Conservation (phyloP, 2,888 invertebrate genomes). For the Malthinus seriepunctatus region DNA sequence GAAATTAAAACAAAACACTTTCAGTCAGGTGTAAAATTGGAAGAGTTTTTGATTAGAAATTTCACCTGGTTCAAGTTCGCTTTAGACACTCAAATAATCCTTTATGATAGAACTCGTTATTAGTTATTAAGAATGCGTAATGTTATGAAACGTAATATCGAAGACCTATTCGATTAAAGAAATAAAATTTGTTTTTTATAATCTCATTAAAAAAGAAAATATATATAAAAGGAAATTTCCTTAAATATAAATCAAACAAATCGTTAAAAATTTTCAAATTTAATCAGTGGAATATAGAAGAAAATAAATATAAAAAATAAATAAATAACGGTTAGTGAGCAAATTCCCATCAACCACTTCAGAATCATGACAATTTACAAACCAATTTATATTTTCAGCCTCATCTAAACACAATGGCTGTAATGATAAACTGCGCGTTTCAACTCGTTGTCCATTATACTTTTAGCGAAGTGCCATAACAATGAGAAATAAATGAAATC, state of each 20-base stretch:
- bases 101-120: no score
- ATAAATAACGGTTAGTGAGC: slow-evolving; percentile 9
- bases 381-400: slow-evolving; percentile 46
- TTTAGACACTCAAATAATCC: no score
- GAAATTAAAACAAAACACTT: no score
- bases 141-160: no score
- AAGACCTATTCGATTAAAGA: no score
- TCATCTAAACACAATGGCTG: slow-evolving; percentile 44
- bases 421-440: slow-evolving; percentile 44
- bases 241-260: slow-evolving; percentile 1
- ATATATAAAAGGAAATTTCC: no score
- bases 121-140: no score
- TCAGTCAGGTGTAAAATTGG: no score
- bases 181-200: no score
- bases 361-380: slow-evolving; percentile 41
- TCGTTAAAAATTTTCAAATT: slow-evolving; percentile 3
- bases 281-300: slow-evolving; percentile 5
- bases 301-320: slow-evolving; percentile 13
- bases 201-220: no score
- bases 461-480: slow-evolving; percentile 42
- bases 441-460: slow-evolving; percentile 43
- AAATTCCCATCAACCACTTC: slow-evolving; percentile 24
- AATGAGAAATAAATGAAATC: slow-evolving; percentile 44
- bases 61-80: no score
- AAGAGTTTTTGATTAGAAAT: no score